phyloP scores from a whole-genome alignment of 2,113 vertebrate species.

The Coryphaenoides rupestris region DNA sequence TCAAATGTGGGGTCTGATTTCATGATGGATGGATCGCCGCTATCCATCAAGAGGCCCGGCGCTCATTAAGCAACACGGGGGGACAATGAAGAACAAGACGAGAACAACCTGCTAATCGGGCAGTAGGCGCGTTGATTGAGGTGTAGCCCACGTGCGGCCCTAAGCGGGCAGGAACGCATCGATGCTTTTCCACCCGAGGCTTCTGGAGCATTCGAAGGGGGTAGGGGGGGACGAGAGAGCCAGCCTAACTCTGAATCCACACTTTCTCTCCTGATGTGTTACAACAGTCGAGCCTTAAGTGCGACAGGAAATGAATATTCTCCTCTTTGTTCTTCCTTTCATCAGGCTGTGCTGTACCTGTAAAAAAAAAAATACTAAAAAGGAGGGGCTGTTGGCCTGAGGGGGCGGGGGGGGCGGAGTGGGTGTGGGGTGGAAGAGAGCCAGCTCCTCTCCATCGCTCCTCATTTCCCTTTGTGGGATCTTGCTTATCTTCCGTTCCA shows the following conservation, averaged over 20 bases:
- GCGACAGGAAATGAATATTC: slow-evolving; percentile 54
- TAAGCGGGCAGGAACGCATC: too few species aligned
- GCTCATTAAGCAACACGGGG: slow-evolving; percentile 34
- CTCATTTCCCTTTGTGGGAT: slow-evolving; percentile 58
- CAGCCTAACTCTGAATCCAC: slow-evolving; percentile 55
- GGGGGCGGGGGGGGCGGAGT: slow-evolving; percentile 32
- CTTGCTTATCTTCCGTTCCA: slow-evolving; percentile 70
- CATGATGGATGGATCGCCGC: slow-evolving; percentile 59
- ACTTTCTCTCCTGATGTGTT: slow-evolving; percentile 52
- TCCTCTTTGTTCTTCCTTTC: slow-evolving; percentile 64
- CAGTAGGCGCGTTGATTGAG: slow-evolving; percentile 29
- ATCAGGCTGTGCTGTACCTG: slow-evolving; percentile 66
- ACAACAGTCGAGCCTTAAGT: slow-evolving; percentile 30
- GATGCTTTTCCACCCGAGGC: slow-evolving; percentile 36
- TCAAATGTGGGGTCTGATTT: slow-evolving; percentile 53
- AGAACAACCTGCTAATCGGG: slow-evolving; percentile 26
- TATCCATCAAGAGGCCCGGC: slow-evolving; percentile 23
- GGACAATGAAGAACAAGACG: slow-evolving; percentile 14
- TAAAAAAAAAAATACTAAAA: slow-evolving; percentile 49
- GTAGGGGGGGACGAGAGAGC: slow-evolving; percentile 31
- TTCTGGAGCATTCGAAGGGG: slow-evolving; percentile 35
- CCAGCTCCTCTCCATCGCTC: slow-evolving; percentile 52
- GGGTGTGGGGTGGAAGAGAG: slow-evolving; percentile 53
- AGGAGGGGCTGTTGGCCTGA: slow-evolving; percentile 62
- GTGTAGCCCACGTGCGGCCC: neutral